Evolutionary conservation across 2,797 vertebrate species (phyloP).

Genomic region (Rhabdophis nuchalis): DNA sequence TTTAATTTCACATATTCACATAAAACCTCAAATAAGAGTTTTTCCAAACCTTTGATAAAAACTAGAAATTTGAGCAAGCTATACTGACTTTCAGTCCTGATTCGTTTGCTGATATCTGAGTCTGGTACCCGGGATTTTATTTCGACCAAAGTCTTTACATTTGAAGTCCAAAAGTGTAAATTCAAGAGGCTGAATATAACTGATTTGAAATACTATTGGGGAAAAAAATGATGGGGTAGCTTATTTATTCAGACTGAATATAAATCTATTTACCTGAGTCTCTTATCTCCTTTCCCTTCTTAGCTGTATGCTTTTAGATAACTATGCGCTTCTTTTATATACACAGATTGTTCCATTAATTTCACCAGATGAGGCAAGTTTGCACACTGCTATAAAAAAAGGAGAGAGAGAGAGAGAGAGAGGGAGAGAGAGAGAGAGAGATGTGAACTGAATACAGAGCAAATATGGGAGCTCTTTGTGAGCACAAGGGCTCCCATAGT

Average conservation of each 20-base stretch:
- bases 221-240: background rate
- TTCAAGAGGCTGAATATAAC: background rate
- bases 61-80: background rate
- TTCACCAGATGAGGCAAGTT: background rate
- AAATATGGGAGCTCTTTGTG: background rate
- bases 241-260: too few species aligned
- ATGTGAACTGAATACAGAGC: background rate
- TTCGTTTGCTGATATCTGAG: background rate
- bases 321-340: background rate
- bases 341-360: background rate
- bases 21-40: background rate
- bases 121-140: background rate
- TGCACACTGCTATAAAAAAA: background rate
- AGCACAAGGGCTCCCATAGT: background rate
- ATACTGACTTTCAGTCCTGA: background rate
- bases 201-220: background rate
- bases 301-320: background rate
- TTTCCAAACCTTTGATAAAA: background rate
- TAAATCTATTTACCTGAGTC: background rate
- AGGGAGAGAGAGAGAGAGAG: background rate
- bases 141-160: background rate
- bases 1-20: conserved; percentile 1
- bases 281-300: background rate
- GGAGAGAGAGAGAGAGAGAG: background rate
- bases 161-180: background rate